Evolutionary conservation across 2,888 invertebrate genomes (phyloP).

Genomic region (Fragum whitleyi): DNA sequence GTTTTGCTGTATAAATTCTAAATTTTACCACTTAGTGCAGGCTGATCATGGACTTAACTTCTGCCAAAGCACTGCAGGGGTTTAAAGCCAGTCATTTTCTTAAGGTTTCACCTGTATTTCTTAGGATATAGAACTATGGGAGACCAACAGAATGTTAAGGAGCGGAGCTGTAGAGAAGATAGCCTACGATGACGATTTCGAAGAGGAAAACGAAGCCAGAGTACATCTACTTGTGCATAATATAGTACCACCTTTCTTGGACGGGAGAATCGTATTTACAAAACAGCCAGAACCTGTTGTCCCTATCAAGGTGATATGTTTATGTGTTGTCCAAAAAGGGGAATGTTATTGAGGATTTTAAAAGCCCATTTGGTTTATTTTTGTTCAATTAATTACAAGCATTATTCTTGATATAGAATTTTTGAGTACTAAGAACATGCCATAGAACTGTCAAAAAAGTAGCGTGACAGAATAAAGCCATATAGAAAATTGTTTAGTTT

Average conservation of each 20-base stretch:
- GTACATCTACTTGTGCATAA: conserved; percentile 99
- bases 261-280: conserved; percentile 99
- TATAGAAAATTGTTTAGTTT: too few relatives aligned
- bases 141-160: conserved; percentile 98
- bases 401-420: too few relatives aligned
- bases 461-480: too few relatives aligned
- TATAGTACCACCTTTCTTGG: conserved; percentile 98
- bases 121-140: conserved; percentile 98
- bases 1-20: too few relatives aligned
- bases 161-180: conserved; percentile 94
- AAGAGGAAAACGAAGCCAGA: conserved; percentile 96
- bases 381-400: too few relatives aligned
- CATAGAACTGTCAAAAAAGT: not conserved
- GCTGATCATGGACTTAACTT: too few relatives aligned
- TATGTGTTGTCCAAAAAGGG: not conserved
- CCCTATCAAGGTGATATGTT: conserved; percentile 89
- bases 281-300: conserved; percentile 99
- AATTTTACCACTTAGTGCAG: too few relatives aligned
- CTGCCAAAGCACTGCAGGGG: too few relatives aligned
- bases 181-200: conserved; percentile 90
- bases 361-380: too few relatives aligned
- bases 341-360: too few relatives aligned
- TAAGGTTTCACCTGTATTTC: not conserved
- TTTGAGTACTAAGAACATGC: too few relatives aligned
- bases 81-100: too few relatives aligned